Percentiles rank a stretch among this genome's conserved stretches.
These are phyloP conservation scores for Zonotrichia leucophrys DNA, from an alignment of 2,113 vertebrate species.

Conservation along the genomic window DNA sequence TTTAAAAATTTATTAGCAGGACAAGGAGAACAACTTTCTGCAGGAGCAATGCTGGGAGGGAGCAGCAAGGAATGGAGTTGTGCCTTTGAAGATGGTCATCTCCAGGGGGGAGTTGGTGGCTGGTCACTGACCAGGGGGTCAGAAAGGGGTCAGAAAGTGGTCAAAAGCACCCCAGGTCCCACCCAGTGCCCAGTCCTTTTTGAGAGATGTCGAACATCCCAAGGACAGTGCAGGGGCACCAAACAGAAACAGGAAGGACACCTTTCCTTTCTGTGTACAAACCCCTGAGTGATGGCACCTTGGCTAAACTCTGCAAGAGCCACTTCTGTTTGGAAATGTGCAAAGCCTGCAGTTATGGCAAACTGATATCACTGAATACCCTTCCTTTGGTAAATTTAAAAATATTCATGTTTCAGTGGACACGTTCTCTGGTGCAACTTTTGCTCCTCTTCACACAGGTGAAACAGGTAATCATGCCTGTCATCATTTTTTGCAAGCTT, in stretches of 20 bases:
- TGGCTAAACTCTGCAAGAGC: neutral
- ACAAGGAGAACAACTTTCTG: neutral
- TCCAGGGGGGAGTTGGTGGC: neutral
- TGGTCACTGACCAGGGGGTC: neutral
- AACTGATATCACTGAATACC: too few relatives aligned
- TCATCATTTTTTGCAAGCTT: too few relatives aligned
- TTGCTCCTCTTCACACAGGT: too few relatives aligned
- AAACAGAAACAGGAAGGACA: neutral
- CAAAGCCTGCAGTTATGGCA: too few relatives aligned
- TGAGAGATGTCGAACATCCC: neutral
- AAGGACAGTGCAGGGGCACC: neutral
- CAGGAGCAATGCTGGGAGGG: neutral
- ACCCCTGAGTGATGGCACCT: neutral
- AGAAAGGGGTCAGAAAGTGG: neutral
- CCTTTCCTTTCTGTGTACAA: neutral
- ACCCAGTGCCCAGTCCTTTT: neutral
- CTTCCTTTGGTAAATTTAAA: too few relatives aligned
- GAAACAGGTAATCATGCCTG: too few relatives aligned
- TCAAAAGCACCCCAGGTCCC: neutral
- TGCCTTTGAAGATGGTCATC: neutral
- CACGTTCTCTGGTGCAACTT: too few relatives aligned
- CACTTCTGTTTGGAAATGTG: too few relatives aligned
- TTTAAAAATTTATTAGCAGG: constrained; percentile 25
- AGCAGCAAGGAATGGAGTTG: neutral
- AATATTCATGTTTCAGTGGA: too few relatives aligned